Conservation (phyloP, 2,797 vertebrate species). For the Microcaecilia unicolor region DNA sequence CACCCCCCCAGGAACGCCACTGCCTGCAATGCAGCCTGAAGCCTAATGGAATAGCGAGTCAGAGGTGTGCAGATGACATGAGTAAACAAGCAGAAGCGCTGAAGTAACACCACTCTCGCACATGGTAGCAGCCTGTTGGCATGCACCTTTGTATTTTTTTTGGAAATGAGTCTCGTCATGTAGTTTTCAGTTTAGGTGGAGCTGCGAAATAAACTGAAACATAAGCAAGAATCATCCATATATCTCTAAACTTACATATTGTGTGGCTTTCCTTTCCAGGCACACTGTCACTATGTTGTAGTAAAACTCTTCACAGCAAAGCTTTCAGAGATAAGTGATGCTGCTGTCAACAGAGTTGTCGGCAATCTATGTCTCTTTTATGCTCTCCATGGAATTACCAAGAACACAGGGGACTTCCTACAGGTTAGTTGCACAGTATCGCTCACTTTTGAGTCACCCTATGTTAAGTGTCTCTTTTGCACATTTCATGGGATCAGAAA, state of each 20-base stretch:
- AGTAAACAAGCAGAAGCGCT: too few species aligned
- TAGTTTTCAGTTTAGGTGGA: too few species aligned
- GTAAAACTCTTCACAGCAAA: slow-evolving; percentile 84
- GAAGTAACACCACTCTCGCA: too few species aligned
- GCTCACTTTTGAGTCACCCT: rapidly evolving
- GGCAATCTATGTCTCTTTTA: slow-evolving; percentile 80
- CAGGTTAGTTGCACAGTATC: slow-evolving; percentile 60
- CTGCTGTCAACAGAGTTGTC: slow-evolving; percentile 61
- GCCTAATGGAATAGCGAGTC: too few species aligned
- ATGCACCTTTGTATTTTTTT: too few species aligned
- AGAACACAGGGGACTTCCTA: slow-evolving; percentile 82
- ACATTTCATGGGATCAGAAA: neutral
- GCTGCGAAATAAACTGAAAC: too few species aligned
- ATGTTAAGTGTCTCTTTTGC: neutral
- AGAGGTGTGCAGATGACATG: too few species aligned
- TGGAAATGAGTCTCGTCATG: neutral
- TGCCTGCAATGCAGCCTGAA: too few species aligned
- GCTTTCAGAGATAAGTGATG: slow-evolving; percentile 64
- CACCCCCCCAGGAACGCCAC: too few species aligned
- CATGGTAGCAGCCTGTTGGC: too few species aligned
- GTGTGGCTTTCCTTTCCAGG: slow-evolving; percentile 59
- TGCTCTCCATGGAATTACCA: slow-evolving; percentile 72
- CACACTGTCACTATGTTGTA: slow-evolving; percentile 90
- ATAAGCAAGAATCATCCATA: too few species aligned
- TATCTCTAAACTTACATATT: too few species aligned